phyloP scores from a whole-genome alignment of 2,888 invertebrate species.

The Cheilosia vernalis region DNA sequence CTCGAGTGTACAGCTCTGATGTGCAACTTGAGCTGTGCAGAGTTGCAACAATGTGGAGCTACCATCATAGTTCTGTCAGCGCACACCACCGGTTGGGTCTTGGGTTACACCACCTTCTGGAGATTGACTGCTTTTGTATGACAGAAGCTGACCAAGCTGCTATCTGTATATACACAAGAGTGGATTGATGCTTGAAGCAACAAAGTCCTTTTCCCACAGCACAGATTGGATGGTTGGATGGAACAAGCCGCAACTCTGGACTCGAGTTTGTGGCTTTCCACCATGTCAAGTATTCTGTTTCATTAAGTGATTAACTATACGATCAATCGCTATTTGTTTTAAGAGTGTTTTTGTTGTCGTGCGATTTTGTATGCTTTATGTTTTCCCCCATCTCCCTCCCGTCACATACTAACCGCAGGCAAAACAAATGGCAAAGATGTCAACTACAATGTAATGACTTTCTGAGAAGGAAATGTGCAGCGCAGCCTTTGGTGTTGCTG shows the following conservation, averaged over 20 bases:
- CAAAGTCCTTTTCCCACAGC: slow-evolving; percentile 54
- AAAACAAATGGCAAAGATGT: slow-evolving; percentile 24
- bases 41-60: slow-evolving; percentile 34
- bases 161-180: neutral
- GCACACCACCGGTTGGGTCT: slow-evolving; percentile 29
- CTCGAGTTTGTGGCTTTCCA: slow-evolving; percentile 64
- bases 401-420: slow-evolving; percentile 32
- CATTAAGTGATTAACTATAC: slow-evolving; percentile 71
- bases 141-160: slow-evolving; percentile 48
- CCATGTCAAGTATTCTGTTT: slow-evolving; percentile 68
- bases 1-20: neutral
- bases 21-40: slow-evolving; percentile 27
- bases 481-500: neutral
- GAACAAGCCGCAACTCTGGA: slow-evolving; percentile 63
- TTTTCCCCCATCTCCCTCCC: slow-evolving; percentile 3
- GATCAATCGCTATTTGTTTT: slow-evolving; percentile 55
- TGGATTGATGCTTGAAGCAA: slow-evolving; percentile 23
- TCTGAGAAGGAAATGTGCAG: slow-evolving; percentile 7
- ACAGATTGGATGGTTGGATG: slow-evolving; percentile 39
- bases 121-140: slow-evolving; percentile 41
- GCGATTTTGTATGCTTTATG: neutral
- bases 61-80: slow-evolving; percentile 54
- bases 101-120: slow-evolving; percentile 49
- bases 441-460: slow-evolving; percentile 31
- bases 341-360: neutral